Conservation (phyloP, 2,113 vertebrate species). For the Lethenteron reissneri region DNA sequence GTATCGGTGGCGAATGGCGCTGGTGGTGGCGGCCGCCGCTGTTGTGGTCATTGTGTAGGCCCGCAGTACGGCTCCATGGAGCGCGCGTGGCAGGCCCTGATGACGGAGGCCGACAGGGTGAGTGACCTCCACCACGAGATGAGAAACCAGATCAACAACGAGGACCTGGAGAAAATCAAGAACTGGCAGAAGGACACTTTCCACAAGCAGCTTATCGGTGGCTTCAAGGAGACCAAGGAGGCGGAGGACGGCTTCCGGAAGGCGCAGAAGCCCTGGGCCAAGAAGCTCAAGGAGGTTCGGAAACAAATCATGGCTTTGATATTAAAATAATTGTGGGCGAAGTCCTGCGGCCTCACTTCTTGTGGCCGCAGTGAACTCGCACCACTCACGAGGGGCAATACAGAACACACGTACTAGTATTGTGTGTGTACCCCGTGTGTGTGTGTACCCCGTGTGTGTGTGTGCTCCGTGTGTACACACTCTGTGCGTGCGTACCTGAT, state of each 20-base stretch:
- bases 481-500: background rate
- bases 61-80: slow-evolving; percentile 91
- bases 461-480: background rate
- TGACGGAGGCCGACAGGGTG: slow-evolving; percentile 81
- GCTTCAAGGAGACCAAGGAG: slow-evolving; percentile 92
- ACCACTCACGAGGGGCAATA: accelerated
- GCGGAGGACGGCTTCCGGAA: slow-evolving; percentile 91
- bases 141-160: slow-evolving; percentile 64
- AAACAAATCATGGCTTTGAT: too few species aligned
- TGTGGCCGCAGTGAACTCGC: background rate
- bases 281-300: slow-evolving; percentile 83
- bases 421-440: slow-evolving; percentile 2
- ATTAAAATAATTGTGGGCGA: too few species aligned
- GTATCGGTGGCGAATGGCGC: background rate
- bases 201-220: slow-evolving; percentile 94
- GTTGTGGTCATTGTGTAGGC: slow-evolving; percentile 23
- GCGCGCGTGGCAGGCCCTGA: slow-evolving; percentile 65
- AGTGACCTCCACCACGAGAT: slow-evolving; percentile 85
- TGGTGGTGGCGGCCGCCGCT: background rate
- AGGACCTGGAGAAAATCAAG: slow-evolving; percentile 80
- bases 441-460: background rate
- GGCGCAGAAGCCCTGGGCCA: slow-evolving; percentile 95
- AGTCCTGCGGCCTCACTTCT: background rate
- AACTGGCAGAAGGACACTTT: slow-evolving; percentile 98
- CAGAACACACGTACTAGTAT: background rate